A percentile compares a stretch with the other conserved stretches of the same genome.
Evolutionary conservation across 1,140 invertebrate species (phyloP).

Genomic region (Rhagoletis pomonella): DNA sequence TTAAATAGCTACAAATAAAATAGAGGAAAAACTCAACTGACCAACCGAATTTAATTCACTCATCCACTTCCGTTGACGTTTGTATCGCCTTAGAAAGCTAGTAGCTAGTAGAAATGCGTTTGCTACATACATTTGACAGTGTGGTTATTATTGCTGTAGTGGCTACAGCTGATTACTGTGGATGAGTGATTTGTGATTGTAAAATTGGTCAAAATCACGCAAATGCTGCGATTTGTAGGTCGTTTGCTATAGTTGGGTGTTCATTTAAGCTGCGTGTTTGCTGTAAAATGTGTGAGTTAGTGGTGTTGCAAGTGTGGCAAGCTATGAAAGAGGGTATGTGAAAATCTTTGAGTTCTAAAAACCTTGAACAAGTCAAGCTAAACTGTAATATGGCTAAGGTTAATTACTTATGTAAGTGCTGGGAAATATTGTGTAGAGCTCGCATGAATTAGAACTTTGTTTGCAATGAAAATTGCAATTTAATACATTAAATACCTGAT

Average conservation of each 20-base stretch:
- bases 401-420: slow-evolving; percentile 15
- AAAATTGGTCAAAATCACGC: slow-evolving; percentile 49
- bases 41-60: slow-evolving; percentile 35
- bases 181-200: slow-evolving; percentile 49
- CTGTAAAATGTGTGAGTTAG: background rate
- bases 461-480: no score
- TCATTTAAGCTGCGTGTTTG: slow-evolving; percentile 14
- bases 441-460: no score
- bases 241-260: background rate
- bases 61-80: slow-evolving; percentile 26
- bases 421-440: slow-evolving; percentile 4
- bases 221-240: slow-evolving; percentile 45
- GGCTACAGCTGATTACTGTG: background rate
- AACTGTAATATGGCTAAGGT: background rate
- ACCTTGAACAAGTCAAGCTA: background rate
- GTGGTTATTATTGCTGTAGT: background rate
- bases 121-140: background rate
- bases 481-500: no score
- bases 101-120: background rate
- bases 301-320: background rate
- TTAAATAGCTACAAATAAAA: slow-evolving; percentile 47
- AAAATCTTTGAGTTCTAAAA: background rate
- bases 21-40: slow-evolving; percentile 17
- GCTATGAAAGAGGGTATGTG: background rate
- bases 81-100: background rate